phyloP scores from a whole-genome alignment of 2,113 vertebrate species.

The Nestor notabilis region DNA sequence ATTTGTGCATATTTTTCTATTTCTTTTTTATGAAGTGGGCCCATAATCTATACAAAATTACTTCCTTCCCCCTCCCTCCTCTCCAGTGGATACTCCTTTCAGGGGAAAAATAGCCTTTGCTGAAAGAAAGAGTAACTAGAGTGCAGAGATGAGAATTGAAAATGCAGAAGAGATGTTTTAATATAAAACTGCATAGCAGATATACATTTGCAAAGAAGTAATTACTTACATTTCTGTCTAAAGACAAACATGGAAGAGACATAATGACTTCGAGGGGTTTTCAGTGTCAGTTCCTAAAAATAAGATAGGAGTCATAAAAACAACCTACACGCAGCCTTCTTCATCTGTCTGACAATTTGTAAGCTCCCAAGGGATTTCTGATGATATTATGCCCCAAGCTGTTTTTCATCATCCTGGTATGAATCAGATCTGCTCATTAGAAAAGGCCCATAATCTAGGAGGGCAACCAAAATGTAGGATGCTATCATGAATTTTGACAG shows the following conservation, averaged over 20 bases:
- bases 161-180: neutral
- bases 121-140: neutral
- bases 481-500: conserved; percentile 12
- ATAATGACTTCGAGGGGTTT: neutral
- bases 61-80: rapidly evolving
- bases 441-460: neutral
- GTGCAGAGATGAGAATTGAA: neutral
- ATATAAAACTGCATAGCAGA: neutral
- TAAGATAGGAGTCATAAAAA: neutral
- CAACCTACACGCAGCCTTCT: neutral
- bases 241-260: neutral
- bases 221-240: neutral
- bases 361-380: conserved; percentile 9
- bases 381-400: conserved; percentile 10
- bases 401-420: neutral
- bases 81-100: neutral
- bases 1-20: neutral
- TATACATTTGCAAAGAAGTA: neutral
- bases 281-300: conserved; percentile 26
- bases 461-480: neutral
- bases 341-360: conserved; percentile 24
- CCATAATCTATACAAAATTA: neutral
- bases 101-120: neutral
- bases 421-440: conserved; percentile 43
- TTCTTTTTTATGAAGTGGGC: neutral